Evolutionary conservation across 1,140 invertebrate genomes (phyloP), one percentile per base, ranked within the genome.

Genomic region (Cydia pomonella): DNA sequence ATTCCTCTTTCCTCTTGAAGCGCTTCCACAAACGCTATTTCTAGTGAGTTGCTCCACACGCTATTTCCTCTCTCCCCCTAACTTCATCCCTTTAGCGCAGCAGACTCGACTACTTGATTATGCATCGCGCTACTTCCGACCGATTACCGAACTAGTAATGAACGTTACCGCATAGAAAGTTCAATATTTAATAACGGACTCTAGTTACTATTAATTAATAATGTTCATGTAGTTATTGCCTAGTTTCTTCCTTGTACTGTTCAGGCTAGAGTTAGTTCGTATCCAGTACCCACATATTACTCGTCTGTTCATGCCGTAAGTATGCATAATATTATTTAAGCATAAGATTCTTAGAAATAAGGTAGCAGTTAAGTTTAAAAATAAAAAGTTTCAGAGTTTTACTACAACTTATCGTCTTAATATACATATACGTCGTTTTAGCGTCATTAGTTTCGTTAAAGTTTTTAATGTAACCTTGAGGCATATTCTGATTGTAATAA

Each of bases 91-190:
- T 77, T 73, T 50, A 77, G 74, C 72, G 75, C 75, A 77, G 72
- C 80, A 82, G 82, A 81, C 82, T 84, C 85, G 78, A 83, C 85
- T 89, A 90, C 88, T 91, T 90, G 88, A 91, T 90, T 91, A 92
- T 92, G 88, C 87, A 90, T 89, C 89, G 86, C 85, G 80, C 79
- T 82, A 89, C 88, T 92, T 87, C 87, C 85, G 75, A 89, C 82
- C 89, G 87, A 92, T 92, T 91, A 91, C 91, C 90, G 87, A 90
- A 90, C 87, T 87, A 87, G 87, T 90, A 89, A 90, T 90, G 87
- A 90, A 90, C 84, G 84, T 81, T 87, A 82, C 83, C 81, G 81
- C 80, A 83, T 84, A 82, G 82, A 85, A 88, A 87, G 85, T 88
- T 91, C 89, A 83, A 73, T 73, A 72, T 69, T 69, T 69, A 69